Conservation (phyloP, 2,888 invertebrate genomes). For the Dinocampus coccinellae region DNA sequence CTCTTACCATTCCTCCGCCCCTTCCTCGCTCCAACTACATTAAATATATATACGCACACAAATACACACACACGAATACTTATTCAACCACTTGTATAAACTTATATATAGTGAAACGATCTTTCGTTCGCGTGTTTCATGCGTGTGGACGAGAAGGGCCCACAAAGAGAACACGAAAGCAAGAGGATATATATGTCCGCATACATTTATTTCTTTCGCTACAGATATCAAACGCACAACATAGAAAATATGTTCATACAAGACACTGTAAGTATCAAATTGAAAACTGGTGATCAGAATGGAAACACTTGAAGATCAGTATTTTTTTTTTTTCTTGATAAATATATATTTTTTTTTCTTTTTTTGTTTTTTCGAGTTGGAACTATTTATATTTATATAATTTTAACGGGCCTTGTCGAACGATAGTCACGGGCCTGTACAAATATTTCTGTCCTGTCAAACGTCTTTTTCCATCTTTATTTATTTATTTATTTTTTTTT, state of each 20-base stretch:
- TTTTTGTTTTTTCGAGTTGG: background rate
- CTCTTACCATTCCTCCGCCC: background rate
- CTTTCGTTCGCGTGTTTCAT: constrained; percentile 26
- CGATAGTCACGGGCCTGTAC: constrained; percentile 36
- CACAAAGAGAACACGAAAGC: constrained; percentile 11
- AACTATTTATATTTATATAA: background rate
- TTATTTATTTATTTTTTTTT: too few relatives aligned
- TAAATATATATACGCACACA: too few relatives aligned
- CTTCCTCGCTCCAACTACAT: background rate
- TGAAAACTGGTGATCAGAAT: background rate
- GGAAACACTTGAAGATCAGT: background rate
- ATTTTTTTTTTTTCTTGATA: too few relatives aligned
- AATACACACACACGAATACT: constrained; percentile 5
- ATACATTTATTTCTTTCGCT: constrained; percentile 26
- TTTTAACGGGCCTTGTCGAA: background rate
- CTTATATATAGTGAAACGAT: constrained; percentile 4
- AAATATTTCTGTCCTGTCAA: constrained; percentile 43
- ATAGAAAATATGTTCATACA: background rate
- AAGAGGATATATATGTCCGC: constrained; percentile 20
- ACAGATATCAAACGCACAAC: constrained; percentile 22
- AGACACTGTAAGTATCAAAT: background rate
- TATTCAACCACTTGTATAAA: constrained; percentile 12
- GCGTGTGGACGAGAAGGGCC: constrained; percentile 1
- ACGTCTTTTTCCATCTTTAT: background rate
- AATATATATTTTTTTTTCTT: background rate